Evolutionary conservation across 2,888 invertebrate species (phyloP), one percentile per base, ranked within the genome.

Genomic region (Drosophila mettleri): DNA sequence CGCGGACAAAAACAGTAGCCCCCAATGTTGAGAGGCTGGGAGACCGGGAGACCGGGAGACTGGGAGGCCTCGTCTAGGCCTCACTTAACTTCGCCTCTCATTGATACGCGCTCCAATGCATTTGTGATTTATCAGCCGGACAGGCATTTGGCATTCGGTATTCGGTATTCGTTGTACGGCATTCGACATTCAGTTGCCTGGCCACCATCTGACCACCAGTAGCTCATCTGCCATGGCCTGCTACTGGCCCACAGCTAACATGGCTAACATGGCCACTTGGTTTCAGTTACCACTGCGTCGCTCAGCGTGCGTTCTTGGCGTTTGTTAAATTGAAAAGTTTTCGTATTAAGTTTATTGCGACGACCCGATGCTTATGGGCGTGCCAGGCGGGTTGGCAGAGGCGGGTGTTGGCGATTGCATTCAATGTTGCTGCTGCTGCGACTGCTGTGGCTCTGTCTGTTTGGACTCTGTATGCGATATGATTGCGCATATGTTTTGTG

Each of bases 71-170:
- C 29, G 27, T 6, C 45, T 12, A n/a, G 27, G 14, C n/a, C 10
- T 3, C 24, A n/a, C 34, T 39, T 53, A 29, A 36, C 69, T 62
- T 66, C 65, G 60, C 59, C 54, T 58, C 67, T 68, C 81, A 86
- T 78, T 85, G 87, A 86, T 86, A 82, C 70, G 76, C 74, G 69
- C 80, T 72, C 69, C 80, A 87, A 82, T 87, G 85, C 76, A 72
- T 85, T 87, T 72, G 85, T 87, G 85, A 86, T 86, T 86, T 86
- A 86, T 86, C 87, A 86, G 86, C 66, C 64, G 64, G 69, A 62
- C 69, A 60, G 77, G 55, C 53, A 58, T 43, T 57, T 39, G 68
- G 49, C 38, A 51, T 75, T 63, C 46, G 39, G 61, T 49, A 72
- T 58, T 53, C 41, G 48, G 55, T 8, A 59, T 27, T 52, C 41